These are phyloP conservation scores for Siderastrea radians DNA, from an alignment of 92 coral and sea anemone species.

Conservation along the genomic window DNA sequence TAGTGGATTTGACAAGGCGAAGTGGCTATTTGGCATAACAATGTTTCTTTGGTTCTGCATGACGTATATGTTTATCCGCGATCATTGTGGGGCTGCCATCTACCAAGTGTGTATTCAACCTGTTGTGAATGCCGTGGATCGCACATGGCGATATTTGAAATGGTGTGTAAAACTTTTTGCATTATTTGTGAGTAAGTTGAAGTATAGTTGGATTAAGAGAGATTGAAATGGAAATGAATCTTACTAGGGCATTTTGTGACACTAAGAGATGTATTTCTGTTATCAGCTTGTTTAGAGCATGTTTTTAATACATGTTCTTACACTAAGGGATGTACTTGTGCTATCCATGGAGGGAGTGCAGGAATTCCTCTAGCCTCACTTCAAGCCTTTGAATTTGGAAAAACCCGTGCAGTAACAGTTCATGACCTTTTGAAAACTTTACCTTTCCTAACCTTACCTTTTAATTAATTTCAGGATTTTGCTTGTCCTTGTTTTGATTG, in stretches of 20 bases:
- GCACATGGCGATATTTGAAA: constrained; percentile 76
- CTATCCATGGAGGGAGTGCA: no score
- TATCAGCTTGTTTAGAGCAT: no score
- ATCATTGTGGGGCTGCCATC: constrained; percentile 82
- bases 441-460: background rate
- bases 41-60: constrained; percentile 94
- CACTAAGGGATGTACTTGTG: no score
- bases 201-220: background rate
- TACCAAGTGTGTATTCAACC: constrained; percentile 76
- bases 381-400: no score
- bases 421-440: background rate
- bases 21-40: constrained; percentile 80
- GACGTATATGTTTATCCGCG: constrained; percentile 81
- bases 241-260: no score
- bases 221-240: no score
- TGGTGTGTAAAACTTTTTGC: constrained; percentile 66
- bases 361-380: no score
- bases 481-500: constrained; percentile 57
- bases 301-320: no score
- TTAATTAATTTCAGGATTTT: constrained; percentile 70
- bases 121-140: constrained; percentile 38
- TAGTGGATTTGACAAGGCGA: constrained; percentile 91
- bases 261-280: no score
- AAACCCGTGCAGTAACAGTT: no score
- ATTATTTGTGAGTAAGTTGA: background rate